phyloP scores from a whole-genome alignment of 2,113 vertebrate species.

The Strix uralensis region DNA sequence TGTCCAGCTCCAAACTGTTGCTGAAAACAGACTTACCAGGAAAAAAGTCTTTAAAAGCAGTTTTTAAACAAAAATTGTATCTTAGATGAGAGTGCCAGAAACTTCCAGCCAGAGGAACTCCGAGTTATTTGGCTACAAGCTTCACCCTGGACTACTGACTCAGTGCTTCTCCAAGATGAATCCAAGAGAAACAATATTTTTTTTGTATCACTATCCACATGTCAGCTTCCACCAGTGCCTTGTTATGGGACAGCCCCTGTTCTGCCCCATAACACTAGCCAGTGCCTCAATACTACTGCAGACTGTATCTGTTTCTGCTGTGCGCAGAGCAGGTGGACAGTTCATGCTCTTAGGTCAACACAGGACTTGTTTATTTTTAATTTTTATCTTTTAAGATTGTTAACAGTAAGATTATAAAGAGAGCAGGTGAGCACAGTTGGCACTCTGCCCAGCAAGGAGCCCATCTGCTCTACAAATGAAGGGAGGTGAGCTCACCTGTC shows the following conservation, averaged over 20 bases:
- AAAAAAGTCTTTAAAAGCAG: neutral
- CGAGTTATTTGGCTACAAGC: neutral
- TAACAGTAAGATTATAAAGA: neutral
- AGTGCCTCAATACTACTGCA: neutral
- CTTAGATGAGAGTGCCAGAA: neutral
- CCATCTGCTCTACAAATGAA: neutral
- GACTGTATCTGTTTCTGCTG: neutral
- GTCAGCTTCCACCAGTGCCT: neutral
- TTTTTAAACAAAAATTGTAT: neutral
- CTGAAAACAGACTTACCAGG: neutral
- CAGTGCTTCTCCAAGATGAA: neutral
- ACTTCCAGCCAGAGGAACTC: neutral
- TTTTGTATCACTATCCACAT: neutral
- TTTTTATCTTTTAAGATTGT: neutral
- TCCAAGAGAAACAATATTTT: neutral
- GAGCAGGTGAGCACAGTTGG: neutral
- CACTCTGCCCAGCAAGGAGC: neutral
- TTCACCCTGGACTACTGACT: neutral
- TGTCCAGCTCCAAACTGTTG: neutral
- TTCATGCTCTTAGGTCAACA: neutral
- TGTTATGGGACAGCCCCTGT: neutral
- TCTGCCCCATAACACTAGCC: neutral
- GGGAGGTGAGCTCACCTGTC: conserved; percentile 75
- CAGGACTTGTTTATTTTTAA: neutral
- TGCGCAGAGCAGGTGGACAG: neutral